Base-by-base conservation (phyloP, 1,140 invertebrate genomes). In the Drosophila paulistorum region DNA sequence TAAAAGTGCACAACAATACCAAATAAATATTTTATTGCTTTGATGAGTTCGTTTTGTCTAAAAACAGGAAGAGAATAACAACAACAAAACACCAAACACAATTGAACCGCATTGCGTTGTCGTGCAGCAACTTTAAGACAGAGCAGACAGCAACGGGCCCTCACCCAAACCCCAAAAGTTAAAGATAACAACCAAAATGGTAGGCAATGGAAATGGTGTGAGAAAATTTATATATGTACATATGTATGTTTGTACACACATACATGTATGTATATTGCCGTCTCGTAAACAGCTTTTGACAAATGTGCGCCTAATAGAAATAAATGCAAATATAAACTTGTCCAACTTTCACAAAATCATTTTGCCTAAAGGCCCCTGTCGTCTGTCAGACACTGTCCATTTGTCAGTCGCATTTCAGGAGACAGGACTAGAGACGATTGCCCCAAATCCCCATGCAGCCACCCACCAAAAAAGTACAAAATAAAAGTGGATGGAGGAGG, bases 271-370 rank as follows among this genome's bases (percentile, higher is more conserved):
- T 51, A 23, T 51, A 23, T 51, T 51, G 45, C 10, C 45, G 45
- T 51, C 66, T 77, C 74, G 74, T 77, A 89, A 89, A 89, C 77
- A 81, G 85, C 85, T 81, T 89, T 90, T 89, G 84, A 89, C 84
- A 89, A 89, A 89, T 90, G 84, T 81, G 71, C 69, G 84, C 81
- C 85, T 89, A 89, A 89, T 89, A 89, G 84, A 89, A 89, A 90
- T 89, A 89, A 89, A 89, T 89, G 84, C 84, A 89, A 89, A 89
- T 89, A 89, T 89, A 89, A 89, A 90, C 84, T 90, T 89, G 84
- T 81, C 84, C 81, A 87, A 90, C 71, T 80, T 79, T 20, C 45
- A 20, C 51, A 61, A 76, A 72, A 69, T 79, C 74, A 11, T 85
- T 71, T 48, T 48, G 45, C 45, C 45, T 48, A 77, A 66, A 83